Conservation (phyloP, 2,113 vertebrate species). For the Paralichthys olivaceus region DNA sequence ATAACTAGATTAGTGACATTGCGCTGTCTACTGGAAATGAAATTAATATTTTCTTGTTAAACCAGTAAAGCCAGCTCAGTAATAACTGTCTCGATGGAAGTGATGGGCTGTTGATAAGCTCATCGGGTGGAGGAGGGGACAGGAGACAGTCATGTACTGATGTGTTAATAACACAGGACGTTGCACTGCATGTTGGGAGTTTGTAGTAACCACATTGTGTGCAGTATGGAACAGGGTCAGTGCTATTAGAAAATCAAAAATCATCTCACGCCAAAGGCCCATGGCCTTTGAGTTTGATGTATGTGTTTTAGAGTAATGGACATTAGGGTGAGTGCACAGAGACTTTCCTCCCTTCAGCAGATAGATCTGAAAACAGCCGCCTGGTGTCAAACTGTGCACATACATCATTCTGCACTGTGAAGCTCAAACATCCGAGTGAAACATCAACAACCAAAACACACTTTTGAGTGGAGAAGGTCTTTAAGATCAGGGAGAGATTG, state of each 20-base stretch:
- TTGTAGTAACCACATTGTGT: background rate
- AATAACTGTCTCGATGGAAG: too few species aligned
- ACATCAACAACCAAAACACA: background rate
- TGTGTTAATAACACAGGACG: background rate
- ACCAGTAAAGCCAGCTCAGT: background rate
- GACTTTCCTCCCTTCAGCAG: background rate
- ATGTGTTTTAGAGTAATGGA: background rate
- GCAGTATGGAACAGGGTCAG: background rate
- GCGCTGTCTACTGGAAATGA: background rate
- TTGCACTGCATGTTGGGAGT: background rate
- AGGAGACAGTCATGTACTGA: too few species aligned
- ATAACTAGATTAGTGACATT: background rate
- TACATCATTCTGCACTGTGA: background rate
- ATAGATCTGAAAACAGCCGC: background rate
- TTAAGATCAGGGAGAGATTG: background rate
- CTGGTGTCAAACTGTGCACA: background rate
- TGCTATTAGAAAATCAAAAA: background rate
- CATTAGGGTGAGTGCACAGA: background rate
- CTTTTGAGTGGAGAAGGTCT: background rate
- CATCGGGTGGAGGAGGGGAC: too few species aligned
- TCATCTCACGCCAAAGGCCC: background rate
- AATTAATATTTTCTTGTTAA: background rate
- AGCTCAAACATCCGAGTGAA: background rate
- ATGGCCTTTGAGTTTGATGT: background rate
- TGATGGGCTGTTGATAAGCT: background rate